These are phyloP conservation scores for Typhlomys cinereus DNA, from an alignment of 2,113 vertebrate species.

Conservation along the genomic window DNA sequence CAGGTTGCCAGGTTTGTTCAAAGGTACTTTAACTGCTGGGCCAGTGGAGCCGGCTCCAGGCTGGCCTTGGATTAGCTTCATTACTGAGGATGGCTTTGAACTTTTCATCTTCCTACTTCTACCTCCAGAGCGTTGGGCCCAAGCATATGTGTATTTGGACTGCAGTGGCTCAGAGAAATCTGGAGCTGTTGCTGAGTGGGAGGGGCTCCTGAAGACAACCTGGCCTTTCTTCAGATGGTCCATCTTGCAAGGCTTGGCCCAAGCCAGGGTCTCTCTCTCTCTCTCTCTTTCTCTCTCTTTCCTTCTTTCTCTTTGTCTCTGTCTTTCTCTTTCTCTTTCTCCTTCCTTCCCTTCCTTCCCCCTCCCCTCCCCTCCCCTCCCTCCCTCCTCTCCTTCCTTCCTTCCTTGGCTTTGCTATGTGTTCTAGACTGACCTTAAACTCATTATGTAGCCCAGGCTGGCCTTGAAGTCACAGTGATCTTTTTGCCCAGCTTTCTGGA, in stretches of 20 bases:
- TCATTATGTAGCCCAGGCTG: neutral
- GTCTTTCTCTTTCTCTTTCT: too few species aligned
- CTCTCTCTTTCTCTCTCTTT: too few species aligned
- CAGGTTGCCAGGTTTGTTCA: too few species aligned
- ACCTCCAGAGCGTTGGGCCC: too few species aligned
- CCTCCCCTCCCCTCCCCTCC: neutral
- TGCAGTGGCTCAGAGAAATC: neutral
- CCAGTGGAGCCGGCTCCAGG: too few species aligned
- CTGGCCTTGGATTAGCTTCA: too few species aligned
- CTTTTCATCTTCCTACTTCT: too few species aligned
- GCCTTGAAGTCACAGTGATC: neutral
- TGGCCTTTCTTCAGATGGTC: neutral
- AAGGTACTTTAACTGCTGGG: too few species aligned
- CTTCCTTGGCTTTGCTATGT: neutral
- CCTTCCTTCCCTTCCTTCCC: too few species aligned
- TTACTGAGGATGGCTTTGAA: too few species aligned
- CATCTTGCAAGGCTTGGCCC: neutral
- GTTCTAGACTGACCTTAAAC: neutral
- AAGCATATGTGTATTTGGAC: neutral
- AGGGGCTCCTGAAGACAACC: neutral
- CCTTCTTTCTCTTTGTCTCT: too few species aligned
- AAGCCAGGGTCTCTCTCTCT: too few species aligned
- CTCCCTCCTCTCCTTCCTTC: neutral
- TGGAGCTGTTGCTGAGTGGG: neutral
- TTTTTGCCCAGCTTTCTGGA: neutral